Base-by-base conservation (phyloP, 1,140 invertebrate species). In the Magallana ariakensis region DNA sequence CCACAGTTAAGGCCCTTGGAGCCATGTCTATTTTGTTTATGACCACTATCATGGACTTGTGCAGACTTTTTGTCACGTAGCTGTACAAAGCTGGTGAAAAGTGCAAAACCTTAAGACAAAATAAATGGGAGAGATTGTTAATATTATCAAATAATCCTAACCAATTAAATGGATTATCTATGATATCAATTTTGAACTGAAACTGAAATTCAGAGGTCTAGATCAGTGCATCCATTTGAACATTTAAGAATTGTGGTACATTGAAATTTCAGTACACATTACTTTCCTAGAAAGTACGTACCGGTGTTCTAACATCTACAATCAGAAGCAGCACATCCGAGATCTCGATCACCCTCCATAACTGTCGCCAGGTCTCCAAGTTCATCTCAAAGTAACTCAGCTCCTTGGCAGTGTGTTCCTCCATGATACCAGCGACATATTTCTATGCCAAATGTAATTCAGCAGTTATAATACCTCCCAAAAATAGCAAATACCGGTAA, bases 21-120 rank as follows among this genome's bases (percentile, higher is more conserved):
- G 97, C 97, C 85, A 99, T 94, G 95, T 99, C 98, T 80, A 98
- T 96, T 95, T 99, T 99, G 93, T 99, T 99, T 15, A 99, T 95
- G 0, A 99, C 96, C 55, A 99, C 92, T 88, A 99, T 97, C 93
- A 98, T 96, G 57, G 97, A 95, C 94, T 98, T 98, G 8, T 96
- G 96, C 26, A 98, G 94, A 15, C 96, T 95, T 7, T 96, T 95
- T 1, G 96, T 96, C 9, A 98, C 96, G 93, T 98, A 97, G 26
- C 97, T 93, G 91, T 98, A 99, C 0, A 99, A 95, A 33, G 97
- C 97, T 0, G 98, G 98, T 1, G 98, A 98, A 94, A 99, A 98
- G 96, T 98, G 97, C 10, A 94, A 90, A 19, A 89, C 92, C 93
- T 94, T 92, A 10, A 91, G n/a, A 89, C 58, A 82, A 80, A 54